Base-by-base conservation (phyloP, 2,888 invertebrate genomes). In the Tipula helvola region DNA sequence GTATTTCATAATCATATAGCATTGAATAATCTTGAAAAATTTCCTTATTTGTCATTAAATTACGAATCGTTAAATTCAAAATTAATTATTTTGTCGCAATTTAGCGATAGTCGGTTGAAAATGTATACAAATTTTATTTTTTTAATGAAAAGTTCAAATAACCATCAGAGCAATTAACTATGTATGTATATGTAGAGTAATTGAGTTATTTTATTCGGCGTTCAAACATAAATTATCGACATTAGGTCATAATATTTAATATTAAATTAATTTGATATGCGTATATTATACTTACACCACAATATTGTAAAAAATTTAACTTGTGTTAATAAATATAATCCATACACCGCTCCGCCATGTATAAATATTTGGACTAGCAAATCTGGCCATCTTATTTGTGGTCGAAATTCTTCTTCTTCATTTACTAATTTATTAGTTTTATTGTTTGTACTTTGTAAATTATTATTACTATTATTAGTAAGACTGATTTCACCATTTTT, bases 371-470 rank as follows among this genome's bases (percentile, higher is more conserved):
- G 96, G 28, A 93, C 96, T 16, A 91, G 90, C 1, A 96, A 91
- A 90, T 96, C 96, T 0, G 94, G 95, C 96, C 96, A 96, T 90
- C 93, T 93, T 87, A 96, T 93, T 88, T 91, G 91, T 2, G 96
- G 93, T 87, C 91, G 92, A 89, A 95, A 96, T 88, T 89, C 89
- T 39, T 89, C 89, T 39, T 87, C 87, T 57, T 89, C 88, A 18
- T 86, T 85, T 28, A 71, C 71, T 28, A 71, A 71, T 71, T 18
- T 71, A 36, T 85, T 87, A 85, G 87, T 86, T 89, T 88, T 86
- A 88, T 88, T 47, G 86, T 71, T 71, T 87, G 87, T 87, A 83
- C 86, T 87, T 8, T 86, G 36, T 28, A 18, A 36, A 71, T 13
- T 52, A 71, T 28, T 86, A 57, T 28, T 52, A 71, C 44, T 86